Evolutionary conservation across 2,797 vertebrate genomes (phyloP).

Genomic region (Semaprochilodus insignis): DNA sequence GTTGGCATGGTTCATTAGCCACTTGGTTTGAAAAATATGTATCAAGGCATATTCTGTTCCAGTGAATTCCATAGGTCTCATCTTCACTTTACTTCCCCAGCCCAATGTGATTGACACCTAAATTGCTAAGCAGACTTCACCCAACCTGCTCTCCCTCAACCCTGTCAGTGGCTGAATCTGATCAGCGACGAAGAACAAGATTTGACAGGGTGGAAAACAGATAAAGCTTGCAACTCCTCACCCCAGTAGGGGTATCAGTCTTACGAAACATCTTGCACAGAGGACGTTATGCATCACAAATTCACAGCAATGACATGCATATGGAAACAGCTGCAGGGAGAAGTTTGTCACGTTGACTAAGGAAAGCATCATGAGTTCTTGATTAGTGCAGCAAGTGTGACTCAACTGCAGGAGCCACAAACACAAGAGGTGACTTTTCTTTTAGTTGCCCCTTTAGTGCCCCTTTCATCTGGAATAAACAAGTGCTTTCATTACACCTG

Average conservation of each 20-base stretch:
- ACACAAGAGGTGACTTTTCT: constrained; percentile 28
- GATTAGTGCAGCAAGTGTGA: constrained; percentile 42
- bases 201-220: constrained; percentile 3
- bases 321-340: constrained; percentile 41
- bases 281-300: constrained; percentile 36
- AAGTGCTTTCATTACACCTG: background rate
- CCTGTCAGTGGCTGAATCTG: constrained; percentile 4
- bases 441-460: background rate
- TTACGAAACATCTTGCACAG: constrained; percentile 17
- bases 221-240: constrained; percentile 13
- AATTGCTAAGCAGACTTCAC: constrained; percentile 8
- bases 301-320: constrained; percentile 24
- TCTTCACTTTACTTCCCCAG: background rate
- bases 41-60: background rate
- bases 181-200: constrained; percentile 16
- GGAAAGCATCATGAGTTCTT: constrained; percentile 31
- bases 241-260: background rate
- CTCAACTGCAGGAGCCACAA: constrained; percentile 7
- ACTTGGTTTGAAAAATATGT: background rate
- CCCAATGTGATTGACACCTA: constrained; percentile 1
- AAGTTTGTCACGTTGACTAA: constrained; percentile 45
- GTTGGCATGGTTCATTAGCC: background rate
- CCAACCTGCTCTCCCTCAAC: background rate
- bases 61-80: background rate
- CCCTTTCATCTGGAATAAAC: background rate